Conservation (phyloP, 2,113 vertebrate species). For the Trichechus manatus region DNA sequence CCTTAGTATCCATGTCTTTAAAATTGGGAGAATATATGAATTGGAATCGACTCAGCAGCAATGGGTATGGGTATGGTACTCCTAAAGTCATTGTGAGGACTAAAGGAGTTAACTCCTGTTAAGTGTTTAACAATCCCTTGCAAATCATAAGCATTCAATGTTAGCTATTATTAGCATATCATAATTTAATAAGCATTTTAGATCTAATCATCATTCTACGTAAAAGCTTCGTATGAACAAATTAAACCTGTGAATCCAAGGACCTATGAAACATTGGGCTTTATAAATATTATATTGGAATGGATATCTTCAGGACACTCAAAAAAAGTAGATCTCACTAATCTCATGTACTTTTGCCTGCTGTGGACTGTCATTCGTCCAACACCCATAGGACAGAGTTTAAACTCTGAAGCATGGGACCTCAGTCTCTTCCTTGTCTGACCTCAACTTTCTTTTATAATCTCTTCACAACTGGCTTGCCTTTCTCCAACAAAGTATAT, state of each 20-base stretch:
- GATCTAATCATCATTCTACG: background rate
- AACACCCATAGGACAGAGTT: background rate
- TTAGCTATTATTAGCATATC: background rate
- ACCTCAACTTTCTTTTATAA: background rate
- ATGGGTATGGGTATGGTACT: background rate
- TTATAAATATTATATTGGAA: background rate
- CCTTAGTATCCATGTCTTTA: background rate
- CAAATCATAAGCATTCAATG: background rate
- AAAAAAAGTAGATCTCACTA: background rate
- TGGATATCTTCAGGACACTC: background rate
- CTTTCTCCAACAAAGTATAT: background rate
- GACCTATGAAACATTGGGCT: background rate
- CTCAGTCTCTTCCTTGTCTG: background rate
- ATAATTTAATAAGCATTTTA: slow-evolving; percentile 6
- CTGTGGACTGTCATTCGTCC: background rate
- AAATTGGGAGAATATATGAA: background rate
- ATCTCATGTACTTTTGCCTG: background rate
- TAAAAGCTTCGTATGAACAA: background rate
- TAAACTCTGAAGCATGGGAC: background rate
- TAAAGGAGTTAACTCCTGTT: background rate
- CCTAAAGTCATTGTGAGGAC: background rate
- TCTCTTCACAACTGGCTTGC: background rate
- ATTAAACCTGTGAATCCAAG: background rate
- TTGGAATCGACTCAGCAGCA: no score
- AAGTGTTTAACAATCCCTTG: background rate